These are phyloP conservation scores for Heliconius hortense DNA, from an alignment of 2,888 invertebrate species.

Conservation along the genomic window DNA sequence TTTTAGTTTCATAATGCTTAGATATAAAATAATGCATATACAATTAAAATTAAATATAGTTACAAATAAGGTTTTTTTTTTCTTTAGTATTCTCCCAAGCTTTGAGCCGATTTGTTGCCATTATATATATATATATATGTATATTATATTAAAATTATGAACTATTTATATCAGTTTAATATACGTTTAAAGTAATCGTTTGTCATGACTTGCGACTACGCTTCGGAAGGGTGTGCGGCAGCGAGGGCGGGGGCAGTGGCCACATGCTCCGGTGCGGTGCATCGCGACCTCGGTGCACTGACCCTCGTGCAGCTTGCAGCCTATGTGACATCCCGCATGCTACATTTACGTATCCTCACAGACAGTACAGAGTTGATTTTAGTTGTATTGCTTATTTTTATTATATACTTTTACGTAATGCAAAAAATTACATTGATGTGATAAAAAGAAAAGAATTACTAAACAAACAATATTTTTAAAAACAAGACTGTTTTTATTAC, in stretches of 20 bases:
- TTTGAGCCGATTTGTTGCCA: background rate
- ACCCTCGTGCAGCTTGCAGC: constrained; percentile 54
- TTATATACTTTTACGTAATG: background rate
- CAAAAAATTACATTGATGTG: too few species aligned
- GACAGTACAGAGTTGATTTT: background rate
- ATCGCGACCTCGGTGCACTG: constrained; percentile 73
- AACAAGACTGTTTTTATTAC: too few species aligned
- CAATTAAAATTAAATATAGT: background rate
- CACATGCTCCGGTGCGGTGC: constrained; percentile 69
- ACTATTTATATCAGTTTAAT: background rate
- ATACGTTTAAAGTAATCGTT: background rate
- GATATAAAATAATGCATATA: background rate
- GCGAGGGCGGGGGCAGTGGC: constrained; percentile 52
- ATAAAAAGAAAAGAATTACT: background rate
- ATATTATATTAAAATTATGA: background rate
- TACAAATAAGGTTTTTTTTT: background rate
- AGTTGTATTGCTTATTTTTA: background rate
- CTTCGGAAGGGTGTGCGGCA: constrained; percentile 41
- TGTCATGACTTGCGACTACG: constrained; percentile 47
- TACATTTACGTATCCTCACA: constrained; percentile 7
- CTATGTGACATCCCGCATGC: constrained; percentile 50
- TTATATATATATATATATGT: background rate
- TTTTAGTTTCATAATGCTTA: background rate
- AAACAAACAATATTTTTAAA: too few species aligned
- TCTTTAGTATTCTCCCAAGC: background rate